These are phyloP conservation scores for Drosophila chauvacae DNA, from an alignment of 1,140 invertebrate species.

Conservation along the genomic window DNA sequence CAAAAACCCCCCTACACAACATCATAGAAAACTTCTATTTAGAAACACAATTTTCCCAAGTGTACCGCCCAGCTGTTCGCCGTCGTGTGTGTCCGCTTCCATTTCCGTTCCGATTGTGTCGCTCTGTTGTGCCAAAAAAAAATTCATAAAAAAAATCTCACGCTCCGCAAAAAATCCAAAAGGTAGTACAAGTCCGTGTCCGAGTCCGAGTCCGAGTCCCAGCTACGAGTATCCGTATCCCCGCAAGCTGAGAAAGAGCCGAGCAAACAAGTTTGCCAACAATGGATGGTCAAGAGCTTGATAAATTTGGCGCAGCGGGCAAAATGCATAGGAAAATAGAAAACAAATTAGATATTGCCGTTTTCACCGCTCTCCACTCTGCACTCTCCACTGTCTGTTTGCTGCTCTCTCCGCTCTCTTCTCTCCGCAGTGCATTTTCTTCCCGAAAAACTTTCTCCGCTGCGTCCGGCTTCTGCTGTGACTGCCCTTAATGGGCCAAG, in stretches of 20 bases:
- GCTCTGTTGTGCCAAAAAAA: conserved; percentile 53
- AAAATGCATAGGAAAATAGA: conserved; percentile 48
- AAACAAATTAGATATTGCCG: conserved; percentile 54
- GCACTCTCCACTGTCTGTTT: neutral
- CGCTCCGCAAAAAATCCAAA: conserved; percentile 32
- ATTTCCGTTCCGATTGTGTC: conserved; percentile 56
- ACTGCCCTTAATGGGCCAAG: conserved; percentile 44
- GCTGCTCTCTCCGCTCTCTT: conserved; percentile 11
- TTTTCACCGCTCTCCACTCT: conserved; percentile 20
- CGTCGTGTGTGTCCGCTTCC: conserved; percentile 71
- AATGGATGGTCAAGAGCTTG: conserved; percentile 49
- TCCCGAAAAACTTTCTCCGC: conserved; percentile 58
- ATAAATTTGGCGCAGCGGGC: conserved; percentile 44
- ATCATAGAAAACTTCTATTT: neutral
- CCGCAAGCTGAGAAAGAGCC: conserved; percentile 4
- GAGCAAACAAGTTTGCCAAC: conserved; percentile 51
- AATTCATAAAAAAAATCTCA: conserved; percentile 31
- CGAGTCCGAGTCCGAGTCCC: neutral
- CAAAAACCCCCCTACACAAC: too few relatives aligned
- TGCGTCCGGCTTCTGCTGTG: conserved; percentile 21
- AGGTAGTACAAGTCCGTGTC: conserved; percentile 3
- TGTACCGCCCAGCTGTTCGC: conserved; percentile 19
- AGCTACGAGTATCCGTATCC: neutral
- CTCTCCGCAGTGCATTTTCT: conserved; percentile 24
- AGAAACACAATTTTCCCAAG: neutral